phyloP scores from a whole-genome alignment of 2,113 vertebrate genomes.

The Alces alces region DNA sequence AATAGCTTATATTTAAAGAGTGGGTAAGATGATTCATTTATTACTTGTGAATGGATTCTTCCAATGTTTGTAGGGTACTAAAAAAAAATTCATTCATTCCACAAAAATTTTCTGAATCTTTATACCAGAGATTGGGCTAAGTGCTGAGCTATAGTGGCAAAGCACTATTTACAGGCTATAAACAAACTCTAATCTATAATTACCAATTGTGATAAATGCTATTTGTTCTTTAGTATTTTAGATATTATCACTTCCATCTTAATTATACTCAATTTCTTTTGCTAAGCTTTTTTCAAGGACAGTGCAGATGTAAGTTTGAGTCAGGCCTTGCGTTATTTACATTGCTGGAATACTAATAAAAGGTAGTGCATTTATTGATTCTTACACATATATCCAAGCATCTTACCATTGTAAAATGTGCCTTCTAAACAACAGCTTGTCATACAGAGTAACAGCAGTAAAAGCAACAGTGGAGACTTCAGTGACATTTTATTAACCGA shows the following conservation, averaged over 20 bases:
- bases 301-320: not conserved
- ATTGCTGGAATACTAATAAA: constrained; percentile 3
- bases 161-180: not conserved
- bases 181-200: not conserved
- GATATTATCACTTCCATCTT: not conserved
- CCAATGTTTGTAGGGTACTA: not conserved
- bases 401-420: not conserved
- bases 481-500: constrained; percentile 53
- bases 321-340: not conserved
- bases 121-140: not conserved
- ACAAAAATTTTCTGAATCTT: not conserved
- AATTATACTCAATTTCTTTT: constrained; percentile 34
- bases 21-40: not conserved
- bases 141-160: not conserved
- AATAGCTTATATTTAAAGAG: not conserved
- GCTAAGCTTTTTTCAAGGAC: not conserved
- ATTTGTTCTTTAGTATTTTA: not conserved
- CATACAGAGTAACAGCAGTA: not conserved
- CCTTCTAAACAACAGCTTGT: not conserved
- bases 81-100: not conserved
- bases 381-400: not conserved
- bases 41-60: not conserved
- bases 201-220: not conserved
- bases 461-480: not conserved
- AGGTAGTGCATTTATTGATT: constrained; percentile 23